Evolutionary conservation across 1,140 invertebrate species (phyloP).

Genomic region (Stegodyphus dumicola): DNA sequence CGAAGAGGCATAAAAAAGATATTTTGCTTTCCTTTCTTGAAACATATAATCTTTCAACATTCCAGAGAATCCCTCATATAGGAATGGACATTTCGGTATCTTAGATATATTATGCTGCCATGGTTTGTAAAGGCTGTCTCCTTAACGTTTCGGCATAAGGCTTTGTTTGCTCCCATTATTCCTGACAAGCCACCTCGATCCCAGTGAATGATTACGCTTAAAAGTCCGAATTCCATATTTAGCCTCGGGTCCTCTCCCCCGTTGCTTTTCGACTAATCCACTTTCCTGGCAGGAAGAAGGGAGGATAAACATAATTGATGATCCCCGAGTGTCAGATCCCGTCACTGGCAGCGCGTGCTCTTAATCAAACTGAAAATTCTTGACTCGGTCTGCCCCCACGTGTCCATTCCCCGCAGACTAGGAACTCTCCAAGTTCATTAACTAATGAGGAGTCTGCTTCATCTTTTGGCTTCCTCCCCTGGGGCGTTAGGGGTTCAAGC

Average conservation of each 20-base stretch:
- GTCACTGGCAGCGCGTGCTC: constrained; percentile 8
- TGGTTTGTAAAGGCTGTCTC: too few relatives aligned
- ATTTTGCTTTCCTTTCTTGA: too few relatives aligned
- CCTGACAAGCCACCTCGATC: neutral
- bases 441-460: constrained; percentile 11
- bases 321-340: constrained; percentile 18
- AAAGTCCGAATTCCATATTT: constrained; percentile 43
- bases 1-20: too few relatives aligned
- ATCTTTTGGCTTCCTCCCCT: too few relatives aligned
- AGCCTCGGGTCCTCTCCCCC: neutral
- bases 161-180: neutral
- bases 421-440: constrained; percentile 23
- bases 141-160: too few relatives aligned
- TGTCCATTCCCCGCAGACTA: neutral
- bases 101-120: too few relatives aligned
- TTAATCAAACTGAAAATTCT: constrained; percentile 37
- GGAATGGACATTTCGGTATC: too few relatives aligned
- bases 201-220: constrained; percentile 24
- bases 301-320: constrained; percentile 27
- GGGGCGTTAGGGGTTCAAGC: neutral
- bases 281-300: neutral
- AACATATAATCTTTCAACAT: too few relatives aligned
- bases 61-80: too few relatives aligned
- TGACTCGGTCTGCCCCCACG: constrained; percentile 1
- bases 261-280: neutral